Base-by-base conservation (phyloP, 2,797 vertebrate species). In the Phyllotis vaccarum region DNA sequence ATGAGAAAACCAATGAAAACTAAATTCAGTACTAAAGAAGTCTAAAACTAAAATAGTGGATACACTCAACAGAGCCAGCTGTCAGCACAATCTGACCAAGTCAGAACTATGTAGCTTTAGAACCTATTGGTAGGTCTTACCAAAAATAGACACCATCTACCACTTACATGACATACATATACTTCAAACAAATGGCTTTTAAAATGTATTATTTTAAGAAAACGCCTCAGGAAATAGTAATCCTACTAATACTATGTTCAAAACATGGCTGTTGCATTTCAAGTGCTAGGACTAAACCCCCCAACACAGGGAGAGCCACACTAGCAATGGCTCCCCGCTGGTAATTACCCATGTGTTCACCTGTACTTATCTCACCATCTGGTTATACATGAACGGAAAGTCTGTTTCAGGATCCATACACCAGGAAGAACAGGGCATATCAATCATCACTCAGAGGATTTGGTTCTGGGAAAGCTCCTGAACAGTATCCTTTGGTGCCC, bases 141-240 rank as follows among this genome's bases (percentile, higher is more conserved):
- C 87, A 87, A 83, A 91, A n/a, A 85, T 86, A 92, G 58, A 10
- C 74, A 89, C 56, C 16, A 70, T 34, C 75, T 8, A 74, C 52
- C 56, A 75, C 68, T 79, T 82, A 83, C 1, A n/a, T 78, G 62
- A 90, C 85, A 37, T 52, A 62, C 76, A 80, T n/a, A 27, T 16
- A 76, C 64, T 78, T 68, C 89, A 82, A 81, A 86, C 40, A 93
- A 92, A 91, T 86, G 24, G 75, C 17, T 85, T 89, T 58, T 64
- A 76, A 96, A 95, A 79, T 52, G 5, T 17, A 91, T 49, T 56
- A 62, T 91, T 92, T 93, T 62, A 52, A 72, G 68, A 74, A 91
- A 89, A 92, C 31, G 21, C 1, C 22, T 62, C 27, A 85, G 74
- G 68, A 86, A 68, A 92, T 91, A 46, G 9, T 58, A 92, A 81